Base-by-base conservation (phyloP, 2,888 invertebrate genomes). In the Polydrusus pterygomalis region DNA sequence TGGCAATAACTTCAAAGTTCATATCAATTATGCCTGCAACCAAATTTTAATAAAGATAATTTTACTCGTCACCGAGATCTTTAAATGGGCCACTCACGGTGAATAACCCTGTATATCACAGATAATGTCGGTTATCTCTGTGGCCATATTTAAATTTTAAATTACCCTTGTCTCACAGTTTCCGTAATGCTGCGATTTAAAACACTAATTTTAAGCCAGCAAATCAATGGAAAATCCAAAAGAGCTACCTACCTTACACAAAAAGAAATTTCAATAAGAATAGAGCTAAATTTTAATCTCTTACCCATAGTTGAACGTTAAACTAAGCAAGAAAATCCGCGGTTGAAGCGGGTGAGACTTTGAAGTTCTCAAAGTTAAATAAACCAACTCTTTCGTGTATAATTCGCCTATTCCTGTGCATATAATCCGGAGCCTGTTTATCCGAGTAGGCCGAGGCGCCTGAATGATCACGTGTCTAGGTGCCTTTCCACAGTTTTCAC, bases 351-450 rank as follows among this genome's bases (percentile, higher is more conserved):
- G 51, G 47, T 47, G 47, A 51, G 64, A 71, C 72, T 72, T 72
- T 72, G 72, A 72, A 65, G 71, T 71, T 71, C 54, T 43, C 64
- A 45, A 71, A 71, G 72, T 72, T 72, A 72, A 72, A 72, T 72
- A 72, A 72, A 72, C 51, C 65, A 65, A 65, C 64, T 65, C 65
- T 65, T 72, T 72, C 65, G 72, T 72, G 72, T 58, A 72, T 72
- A 72, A 72, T 71, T 71, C 49, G 62, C 71, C 71, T 71, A 71
- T 71, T 71, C 63, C 63, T 63, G 70, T 70, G 70, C 70, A 70
- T 68, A 56, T 63, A 71, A 63, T 51, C 62, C 40, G 17, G 18
- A 38, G 70, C 70, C 63, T 63, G 70, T 63, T 63, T 71, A 71
- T 71, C 70, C 70, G 70, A 71, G 54, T 71, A 71, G 70, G 70